Evolutionary conservation across 1,140 invertebrate genomes (phyloP), one percentile per base, ranked within the genome.

Genomic region (Zophobas atratus): DNA sequence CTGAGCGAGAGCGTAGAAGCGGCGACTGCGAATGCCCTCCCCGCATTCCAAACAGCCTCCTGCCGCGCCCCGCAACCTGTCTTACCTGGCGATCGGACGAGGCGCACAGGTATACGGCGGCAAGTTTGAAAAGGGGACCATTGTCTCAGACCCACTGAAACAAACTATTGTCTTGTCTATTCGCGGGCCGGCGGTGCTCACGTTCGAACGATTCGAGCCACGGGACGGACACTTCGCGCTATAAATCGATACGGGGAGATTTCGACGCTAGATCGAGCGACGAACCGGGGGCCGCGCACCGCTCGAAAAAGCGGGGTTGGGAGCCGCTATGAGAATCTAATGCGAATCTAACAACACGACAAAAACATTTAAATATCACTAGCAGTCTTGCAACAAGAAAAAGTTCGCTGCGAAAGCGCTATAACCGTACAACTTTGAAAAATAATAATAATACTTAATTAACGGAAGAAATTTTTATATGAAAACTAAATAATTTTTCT

Each of bases 131-230:
- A 85, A 77, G 81, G 56, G 46, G 41, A 57, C 81, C 81, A 70
- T 82, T 82, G 83, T 84, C 82, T 81, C 67, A 63, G 46, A 79
- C 67, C 76, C 74, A 80, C 82, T 81, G 81, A 84, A 82, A 84
- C 81, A 82, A 79, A 84, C 82, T 83, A 84, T 84, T 84, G 84
- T 84, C 82, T 84, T 84, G 82, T 84, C 83, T 83, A 83, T 82
- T 84, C 75, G 80, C 81, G 79, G 81, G 79, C 70, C 77, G 72
- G 60, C 63, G 67, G 51, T 80, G 80, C 78, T 67, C 80, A 77
- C 67, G 82, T 78, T 80, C 78, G 80, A 82, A 76, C 81, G 80
- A 80, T 20, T 20, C 81, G 79, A 80, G 80, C 81, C 80, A 78
- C 81, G 80, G 80, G 79, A 71, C 67, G 73, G 43, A 77, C n/a